Evolutionary conservation across 92 coral and sea anemone genomes (phyloP).

Genomic region (Phenganax subtilis): DNA sequence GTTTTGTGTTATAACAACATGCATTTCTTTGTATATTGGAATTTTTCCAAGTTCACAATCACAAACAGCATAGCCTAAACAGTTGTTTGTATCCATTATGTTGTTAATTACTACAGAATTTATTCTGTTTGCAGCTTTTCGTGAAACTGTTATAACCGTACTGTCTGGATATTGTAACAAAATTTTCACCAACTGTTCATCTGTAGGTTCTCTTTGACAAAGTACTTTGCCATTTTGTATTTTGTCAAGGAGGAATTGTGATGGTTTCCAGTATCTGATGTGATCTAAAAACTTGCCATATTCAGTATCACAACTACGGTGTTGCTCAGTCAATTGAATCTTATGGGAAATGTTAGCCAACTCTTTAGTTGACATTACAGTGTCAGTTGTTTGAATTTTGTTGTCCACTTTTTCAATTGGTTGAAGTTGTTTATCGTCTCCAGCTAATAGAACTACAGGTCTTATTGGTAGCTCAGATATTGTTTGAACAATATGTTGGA

Average conservation of each 20-base stretch:
- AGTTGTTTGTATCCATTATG: not conserved
- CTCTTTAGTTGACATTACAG: not conserved
- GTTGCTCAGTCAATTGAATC: not conserved
- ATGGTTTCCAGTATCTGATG: conserved; percentile 32
- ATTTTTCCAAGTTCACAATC: not conserved
- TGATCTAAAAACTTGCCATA: conserved; percentile 31
- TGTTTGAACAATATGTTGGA: no score
- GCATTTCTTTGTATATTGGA: conserved; percentile 13
- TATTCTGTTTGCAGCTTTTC: not conserved
- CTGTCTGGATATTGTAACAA: not conserved
- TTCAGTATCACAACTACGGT: conserved; percentile 5
- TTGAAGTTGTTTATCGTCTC: no score
- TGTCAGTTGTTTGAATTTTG: no score
- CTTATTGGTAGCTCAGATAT: no score
- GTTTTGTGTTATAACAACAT: conserved; percentile 29
- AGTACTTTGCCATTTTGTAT: conserved; percentile 25
- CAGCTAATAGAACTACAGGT: no score
- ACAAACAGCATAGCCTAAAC: not conserved
- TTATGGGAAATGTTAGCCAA: not conserved
- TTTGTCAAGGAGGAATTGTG: conserved; percentile 23
- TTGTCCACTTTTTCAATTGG: no score
- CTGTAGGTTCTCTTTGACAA: conserved; percentile 17
- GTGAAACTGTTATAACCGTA: conserved; percentile 26
- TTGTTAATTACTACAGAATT: no score
- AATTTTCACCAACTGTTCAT: not conserved